Base-by-base conservation (phyloP, 2,797 vertebrate species). In the Hydrocynus forskahlii region DNA sequence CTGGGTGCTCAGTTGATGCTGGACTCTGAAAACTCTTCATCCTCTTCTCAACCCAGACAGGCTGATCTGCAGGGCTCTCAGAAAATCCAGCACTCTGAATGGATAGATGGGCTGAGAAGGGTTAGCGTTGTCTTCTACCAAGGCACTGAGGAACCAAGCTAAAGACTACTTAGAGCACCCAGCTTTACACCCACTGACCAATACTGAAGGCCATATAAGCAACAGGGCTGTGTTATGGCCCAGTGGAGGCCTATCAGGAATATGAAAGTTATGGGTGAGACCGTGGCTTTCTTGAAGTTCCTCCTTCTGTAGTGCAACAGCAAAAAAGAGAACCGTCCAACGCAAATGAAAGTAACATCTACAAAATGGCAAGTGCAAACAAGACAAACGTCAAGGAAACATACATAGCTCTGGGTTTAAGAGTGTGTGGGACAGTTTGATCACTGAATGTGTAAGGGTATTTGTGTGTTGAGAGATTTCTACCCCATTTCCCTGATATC, bases 121-220 rank as follows among this genome's bases (percentile, higher is more conserved):
- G 43, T 64, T 64, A 60, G 43, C 64, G 76, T 40, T 86, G 88
- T 91, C 91, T 87, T 89, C 89, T 87, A 91, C 88, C 84, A 95
- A 95, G 94, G 94, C 94, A 94, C 94, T 94, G 89, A 87, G 68
- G 91, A 91, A 92, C 88, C 87, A 62, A 87, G 89, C 90, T 88
- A 87, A 90, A 74, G 29, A 62, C 59, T 45, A 48, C 68, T 35
- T 72, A 48, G 43, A 48, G 43, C 48, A 72, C 69, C 52, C 45
- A 72, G 45, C 62, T 54, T 8, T 71, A 14, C 23, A 55, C 21
- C 50, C 14, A 68, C 54, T 48, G 50, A 45, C 43, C 50, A 60
- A 23, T 8, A 38, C 60, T 25, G 66, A 75, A 67, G 76, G 66
- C 55, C 59, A 40, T 71, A 52, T 25, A 35, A 64, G 45, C 14